phyloP scores from a whole-genome alignment of 92 coral and sea anemone genomes.

The Zoanthus solanderi region DNA sequence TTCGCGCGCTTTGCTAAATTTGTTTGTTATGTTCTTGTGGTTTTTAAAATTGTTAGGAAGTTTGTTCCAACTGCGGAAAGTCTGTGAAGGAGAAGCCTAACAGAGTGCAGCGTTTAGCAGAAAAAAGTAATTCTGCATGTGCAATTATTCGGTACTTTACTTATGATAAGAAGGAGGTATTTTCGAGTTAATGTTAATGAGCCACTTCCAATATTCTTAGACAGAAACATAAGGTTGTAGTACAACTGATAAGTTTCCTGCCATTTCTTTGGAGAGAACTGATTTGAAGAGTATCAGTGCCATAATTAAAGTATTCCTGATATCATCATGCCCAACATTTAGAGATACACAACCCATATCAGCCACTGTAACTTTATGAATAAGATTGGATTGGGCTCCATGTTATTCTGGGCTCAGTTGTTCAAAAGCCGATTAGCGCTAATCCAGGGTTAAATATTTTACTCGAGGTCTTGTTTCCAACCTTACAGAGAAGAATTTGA shows the following conservation, averaged over 20 bases:
- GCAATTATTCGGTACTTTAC: not conserved
- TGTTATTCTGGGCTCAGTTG: conserved; percentile 10
- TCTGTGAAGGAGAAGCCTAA: no score
- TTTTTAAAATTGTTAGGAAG: no score
- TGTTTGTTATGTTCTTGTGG: no score
- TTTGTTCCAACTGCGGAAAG: no score
- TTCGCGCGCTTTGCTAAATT: no score
- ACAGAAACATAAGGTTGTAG: conserved; percentile 36
- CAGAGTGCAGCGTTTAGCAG: no score
- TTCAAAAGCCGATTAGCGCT: no score
- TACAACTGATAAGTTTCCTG: conserved; percentile 47
- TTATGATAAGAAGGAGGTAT: not conserved
- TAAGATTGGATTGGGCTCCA: conserved; percentile 46
- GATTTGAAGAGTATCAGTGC: conserved; percentile 52
- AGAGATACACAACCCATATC: conserved; percentile 52
- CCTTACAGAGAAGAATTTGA: no score
- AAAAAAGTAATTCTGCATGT: not conserved
- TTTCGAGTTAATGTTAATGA: not conserved
- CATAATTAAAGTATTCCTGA: conserved; percentile 58
- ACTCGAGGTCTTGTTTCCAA: no score
- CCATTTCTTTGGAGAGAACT: conserved; percentile 53
- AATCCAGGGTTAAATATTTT: no score
- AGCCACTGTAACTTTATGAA: conserved; percentile 39
- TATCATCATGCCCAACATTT: conserved; percentile 42
- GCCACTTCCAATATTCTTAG: conserved; percentile 31